These are phyloP conservation scores for Auanema sp. DNA, from an alignment of 2,888 invertebrate species.

Conservation along the genomic window DNA sequence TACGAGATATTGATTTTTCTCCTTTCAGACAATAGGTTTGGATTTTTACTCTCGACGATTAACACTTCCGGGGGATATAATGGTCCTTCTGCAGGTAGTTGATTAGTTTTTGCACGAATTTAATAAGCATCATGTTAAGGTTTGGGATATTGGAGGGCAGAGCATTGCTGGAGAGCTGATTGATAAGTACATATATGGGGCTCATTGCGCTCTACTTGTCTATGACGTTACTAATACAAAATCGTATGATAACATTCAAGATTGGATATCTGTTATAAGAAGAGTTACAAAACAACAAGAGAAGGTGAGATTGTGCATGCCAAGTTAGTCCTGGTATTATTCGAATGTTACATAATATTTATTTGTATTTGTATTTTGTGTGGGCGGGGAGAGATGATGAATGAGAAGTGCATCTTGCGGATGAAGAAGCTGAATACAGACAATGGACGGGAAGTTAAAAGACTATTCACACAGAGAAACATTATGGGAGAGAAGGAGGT, in stretches of 20 bases:
- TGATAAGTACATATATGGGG: constrained; percentile 69
- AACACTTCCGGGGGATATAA: constrained; percentile 69
- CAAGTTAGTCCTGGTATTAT: background rate
- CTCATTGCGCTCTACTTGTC: constrained; percentile 74
- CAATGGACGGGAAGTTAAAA: constrained; percentile 2
- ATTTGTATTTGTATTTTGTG: too few species aligned
- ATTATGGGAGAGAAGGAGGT: constrained; percentile 3
- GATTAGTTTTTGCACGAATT: background rate
- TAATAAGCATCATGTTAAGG: too few species aligned
- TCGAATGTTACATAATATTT: too few species aligned
- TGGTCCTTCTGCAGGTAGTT: constrained; percentile 54
- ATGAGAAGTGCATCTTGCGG: too few species aligned
- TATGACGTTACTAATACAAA: constrained; percentile 80
- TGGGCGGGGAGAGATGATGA: too few species aligned
- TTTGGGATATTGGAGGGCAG: constrained; percentile 84
- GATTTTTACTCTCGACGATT: constrained; percentile 77
- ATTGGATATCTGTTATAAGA: constrained; percentile 73
- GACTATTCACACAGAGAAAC: constrained; percentile 13
- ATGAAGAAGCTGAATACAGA: too few species aligned
- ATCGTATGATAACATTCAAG: constrained; percentile 78
- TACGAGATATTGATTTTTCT: background rate
- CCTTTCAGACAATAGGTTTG: constrained; percentile 73
- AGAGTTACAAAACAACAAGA: constrained; percentile 63
- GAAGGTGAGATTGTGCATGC: constrained; percentile 37
- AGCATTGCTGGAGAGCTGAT: constrained; percentile 79